Percentiles rank a stretch among this genome's conserved stretches.
phyloP scores from a whole-genome alignment of 53 echinoderm and acorn worm species.

The Apostichopus leukothele region DNA sequence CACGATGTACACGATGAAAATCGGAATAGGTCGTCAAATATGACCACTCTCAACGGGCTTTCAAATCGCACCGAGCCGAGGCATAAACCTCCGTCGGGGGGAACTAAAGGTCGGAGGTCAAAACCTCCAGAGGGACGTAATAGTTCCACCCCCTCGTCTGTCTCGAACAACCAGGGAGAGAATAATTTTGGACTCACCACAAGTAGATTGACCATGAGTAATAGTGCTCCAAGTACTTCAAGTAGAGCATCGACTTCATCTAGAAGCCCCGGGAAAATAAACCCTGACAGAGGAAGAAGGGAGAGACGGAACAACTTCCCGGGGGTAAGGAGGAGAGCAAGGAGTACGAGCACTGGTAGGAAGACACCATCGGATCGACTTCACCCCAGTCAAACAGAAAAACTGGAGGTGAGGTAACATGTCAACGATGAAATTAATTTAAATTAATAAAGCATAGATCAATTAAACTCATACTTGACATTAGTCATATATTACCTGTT shows the following conservation, averaged over 20 bases:
- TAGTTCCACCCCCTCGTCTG: constrained; percentile 45
- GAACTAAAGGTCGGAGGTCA: constrained; percentile 2
- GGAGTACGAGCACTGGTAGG: constrained; percentile 65
- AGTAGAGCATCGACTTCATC: neutral
- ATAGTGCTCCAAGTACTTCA: constrained; percentile 9
- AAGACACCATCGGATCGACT: constrained; percentile 53
- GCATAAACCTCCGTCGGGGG: constrained; percentile 50
- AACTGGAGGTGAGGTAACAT: constrained; percentile 57
- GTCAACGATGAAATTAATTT: too few species aligned
- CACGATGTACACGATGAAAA: neutral
- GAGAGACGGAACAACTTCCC: neutral
- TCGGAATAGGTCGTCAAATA: neutral
- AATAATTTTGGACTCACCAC: neutral
- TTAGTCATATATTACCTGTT: too few species aligned
- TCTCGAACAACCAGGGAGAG: constrained; percentile 47
- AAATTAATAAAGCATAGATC: too few species aligned
- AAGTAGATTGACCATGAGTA: neutral
- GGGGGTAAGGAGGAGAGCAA: constrained; percentile 45
- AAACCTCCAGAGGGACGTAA: constrained; percentile 24
- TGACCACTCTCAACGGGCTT: neutral
- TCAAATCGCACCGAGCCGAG: neutral
- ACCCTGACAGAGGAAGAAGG: constrained; percentile 28
- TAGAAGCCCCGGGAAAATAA: constrained; percentile 3
- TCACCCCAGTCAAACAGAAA: constrained; percentile 39
- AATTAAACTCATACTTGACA: too few species aligned